phyloP scores from a whole-genome alignment of 1,140 invertebrate genomes.

The Pachypsylla venusta region DNA sequence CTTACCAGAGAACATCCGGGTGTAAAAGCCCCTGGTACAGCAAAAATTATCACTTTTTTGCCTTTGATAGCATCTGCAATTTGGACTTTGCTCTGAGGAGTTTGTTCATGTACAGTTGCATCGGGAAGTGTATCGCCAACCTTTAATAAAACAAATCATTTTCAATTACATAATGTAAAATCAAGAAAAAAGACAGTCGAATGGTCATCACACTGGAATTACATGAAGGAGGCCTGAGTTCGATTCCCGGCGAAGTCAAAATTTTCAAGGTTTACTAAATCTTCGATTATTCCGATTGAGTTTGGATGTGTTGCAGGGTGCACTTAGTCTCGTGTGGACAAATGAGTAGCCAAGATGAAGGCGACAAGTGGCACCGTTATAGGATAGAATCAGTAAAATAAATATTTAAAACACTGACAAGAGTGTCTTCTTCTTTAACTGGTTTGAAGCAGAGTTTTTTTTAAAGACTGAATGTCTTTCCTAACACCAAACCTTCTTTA shows the following conservation, averaged over 20 bases:
- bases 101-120: conserved; percentile 67
- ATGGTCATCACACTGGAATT: neutral
- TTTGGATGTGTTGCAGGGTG: neutral
- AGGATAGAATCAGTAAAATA: no score
- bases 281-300: neutral
- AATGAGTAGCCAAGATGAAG: no score
- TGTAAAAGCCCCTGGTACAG: conserved; percentile 86
- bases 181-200: neutral
- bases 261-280: neutral
- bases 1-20: conserved; percentile 80
- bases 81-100: conserved; percentile 72
- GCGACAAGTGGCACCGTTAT: no score
- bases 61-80: conserved; percentile 51
- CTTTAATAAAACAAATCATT: conserved; percentile 37
- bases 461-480: no score
- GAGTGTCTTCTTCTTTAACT: no score
- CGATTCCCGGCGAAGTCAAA: neutral
- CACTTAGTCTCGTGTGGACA: neutral
- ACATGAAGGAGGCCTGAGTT: neutral
- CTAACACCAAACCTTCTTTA: no score
- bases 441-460: no score
- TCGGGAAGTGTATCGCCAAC: conserved; percentile 68
- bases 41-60: conserved; percentile 79
- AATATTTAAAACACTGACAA: no score
- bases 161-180: no score